These are phyloP conservation scores for Hololepta plana DNA, from an alignment of 2,888 invertebrate species.

Conservation along the genomic window DNA sequence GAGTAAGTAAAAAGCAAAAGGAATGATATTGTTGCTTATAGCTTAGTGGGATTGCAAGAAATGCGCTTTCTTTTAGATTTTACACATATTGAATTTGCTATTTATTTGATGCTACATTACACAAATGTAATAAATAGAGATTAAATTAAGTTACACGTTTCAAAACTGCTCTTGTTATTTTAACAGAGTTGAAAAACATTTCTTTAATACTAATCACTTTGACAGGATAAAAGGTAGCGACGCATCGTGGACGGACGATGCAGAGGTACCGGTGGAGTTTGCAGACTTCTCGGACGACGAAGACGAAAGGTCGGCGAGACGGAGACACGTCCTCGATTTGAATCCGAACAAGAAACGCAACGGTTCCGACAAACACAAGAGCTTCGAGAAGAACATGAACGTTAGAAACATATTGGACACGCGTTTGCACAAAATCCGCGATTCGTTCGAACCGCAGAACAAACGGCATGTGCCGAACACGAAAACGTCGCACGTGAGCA, in stretches of 20 bases:
- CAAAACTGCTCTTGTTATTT: neutral
- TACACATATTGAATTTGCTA: conserved; percentile 1
- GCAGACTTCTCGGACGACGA: conserved; percentile 73
- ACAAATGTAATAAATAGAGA: too few species aligned
- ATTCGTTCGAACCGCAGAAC: conserved; percentile 10
- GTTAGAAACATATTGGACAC: conserved; percentile 24
- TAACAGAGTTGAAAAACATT: neutral
- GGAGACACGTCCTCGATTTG: conserved; percentile 8
- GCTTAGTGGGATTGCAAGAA: neutral
- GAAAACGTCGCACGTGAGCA: too few species aligned
- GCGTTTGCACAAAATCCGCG: conserved; percentile 12
- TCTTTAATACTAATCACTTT: conserved; percentile 9
- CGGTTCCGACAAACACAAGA: conserved; percentile 18
- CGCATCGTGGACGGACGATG: conserved; percentile 72
- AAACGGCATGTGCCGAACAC: conserved; percentile 9
- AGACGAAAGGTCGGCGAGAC: conserved; percentile 35
- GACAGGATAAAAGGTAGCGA: conserved; percentile 67
- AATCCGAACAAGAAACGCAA: conserved; percentile 13
- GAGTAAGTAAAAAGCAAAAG: conserved; percentile 33
- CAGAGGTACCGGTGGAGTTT: conserved; percentile 55
- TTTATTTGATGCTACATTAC: neutral
- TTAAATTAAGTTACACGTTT: neutral
- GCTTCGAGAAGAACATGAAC: conserved; percentile 24
- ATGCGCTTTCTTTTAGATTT: neutral
- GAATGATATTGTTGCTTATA: neutral